Conservation (phyloP, 2,113 vertebrate genomes). For the Neolamprologus ventralis region DNA sequence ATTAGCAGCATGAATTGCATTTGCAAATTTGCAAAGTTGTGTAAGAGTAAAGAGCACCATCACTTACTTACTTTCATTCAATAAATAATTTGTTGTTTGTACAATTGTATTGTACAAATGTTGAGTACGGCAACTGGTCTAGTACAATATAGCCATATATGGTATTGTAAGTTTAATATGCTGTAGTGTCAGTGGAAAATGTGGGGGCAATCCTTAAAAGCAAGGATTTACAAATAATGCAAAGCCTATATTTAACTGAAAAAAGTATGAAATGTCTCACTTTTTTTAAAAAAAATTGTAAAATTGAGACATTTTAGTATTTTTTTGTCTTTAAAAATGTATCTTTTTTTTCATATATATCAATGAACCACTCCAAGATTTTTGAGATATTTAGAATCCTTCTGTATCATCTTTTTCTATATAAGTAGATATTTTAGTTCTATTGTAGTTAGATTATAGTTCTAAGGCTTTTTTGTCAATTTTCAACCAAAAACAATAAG, state of each 20-base stretch:
- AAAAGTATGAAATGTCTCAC: neutral
- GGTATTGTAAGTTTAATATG: neutral
- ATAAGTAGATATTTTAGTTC: neutral
- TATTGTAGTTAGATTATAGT: neutral
- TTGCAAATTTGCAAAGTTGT: neutral
- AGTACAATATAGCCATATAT: neutral
- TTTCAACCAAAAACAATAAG: neutral
- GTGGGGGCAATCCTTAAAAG: neutral
- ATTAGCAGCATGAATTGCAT: neutral
- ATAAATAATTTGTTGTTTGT: neutral
- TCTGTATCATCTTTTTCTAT: neutral
- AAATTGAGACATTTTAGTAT: neutral
- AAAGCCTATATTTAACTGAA: neutral
- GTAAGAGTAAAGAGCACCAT: neutral
- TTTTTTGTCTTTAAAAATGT: neutral
- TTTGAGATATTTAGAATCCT: neutral
- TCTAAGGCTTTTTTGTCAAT: neutral
- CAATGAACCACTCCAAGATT: fast-evolving
- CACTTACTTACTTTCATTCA: neutral
- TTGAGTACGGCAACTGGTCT: neutral
- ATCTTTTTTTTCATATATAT: neutral
- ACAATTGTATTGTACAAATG: neutral
- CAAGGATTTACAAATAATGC: neutral
- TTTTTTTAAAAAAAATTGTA: fast-evolving
- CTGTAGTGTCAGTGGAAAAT: neutral